Conservation (phyloP, 1,140 invertebrate species). For the Meloidogyne hapla region DNA sequence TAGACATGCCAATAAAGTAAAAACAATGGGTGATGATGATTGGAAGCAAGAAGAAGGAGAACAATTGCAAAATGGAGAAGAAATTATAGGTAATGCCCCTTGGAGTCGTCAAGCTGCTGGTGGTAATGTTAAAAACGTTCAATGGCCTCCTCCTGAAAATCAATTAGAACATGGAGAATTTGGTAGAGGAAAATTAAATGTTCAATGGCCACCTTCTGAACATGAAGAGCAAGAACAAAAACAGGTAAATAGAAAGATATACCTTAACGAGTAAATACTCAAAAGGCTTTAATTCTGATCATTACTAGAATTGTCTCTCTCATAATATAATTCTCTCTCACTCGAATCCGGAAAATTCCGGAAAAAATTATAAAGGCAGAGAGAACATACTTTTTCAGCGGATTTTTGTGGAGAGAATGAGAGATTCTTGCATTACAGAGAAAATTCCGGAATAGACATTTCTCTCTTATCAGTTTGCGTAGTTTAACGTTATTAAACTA, state of each 20-base stretch:
- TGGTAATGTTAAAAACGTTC: constrained; percentile 36
- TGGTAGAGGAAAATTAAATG: constrained; percentile 10
- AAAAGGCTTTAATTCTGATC: too few species aligned
- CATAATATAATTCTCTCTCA: too few species aligned
- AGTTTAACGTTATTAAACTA: too few species aligned
- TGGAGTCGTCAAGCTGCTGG: constrained; percentile 33
- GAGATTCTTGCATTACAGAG: too few species aligned
- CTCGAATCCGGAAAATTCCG: too few species aligned
- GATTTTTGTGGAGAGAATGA: too few species aligned
- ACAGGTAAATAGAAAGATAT: constrained; percentile 12
- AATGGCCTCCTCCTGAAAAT: constrained; percentile 43
- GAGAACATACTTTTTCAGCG: too few species aligned
- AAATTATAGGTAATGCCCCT: constrained; percentile 32
- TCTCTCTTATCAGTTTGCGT: too few species aligned
- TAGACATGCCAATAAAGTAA: constrained; percentile 1
- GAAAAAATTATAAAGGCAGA: too few species aligned
- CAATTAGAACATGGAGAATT: constrained; percentile 24
- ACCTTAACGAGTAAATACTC: too few species aligned
- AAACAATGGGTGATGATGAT: constrained; percentile 9
- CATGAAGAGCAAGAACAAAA: constrained; percentile 43
- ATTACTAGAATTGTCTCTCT: too few species aligned
- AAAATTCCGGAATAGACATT: too few species aligned
- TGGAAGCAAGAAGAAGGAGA: constrained; percentile 17
- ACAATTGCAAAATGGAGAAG: constrained; percentile 13
- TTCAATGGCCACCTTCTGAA: constrained; percentile 44